Percentiles rank a stretch among this genome's conserved stretches.
Evolutionary conservation across 2,888 invertebrate genomes (phyloP).

Genomic region (Meiosimyza platycephala): DNA sequence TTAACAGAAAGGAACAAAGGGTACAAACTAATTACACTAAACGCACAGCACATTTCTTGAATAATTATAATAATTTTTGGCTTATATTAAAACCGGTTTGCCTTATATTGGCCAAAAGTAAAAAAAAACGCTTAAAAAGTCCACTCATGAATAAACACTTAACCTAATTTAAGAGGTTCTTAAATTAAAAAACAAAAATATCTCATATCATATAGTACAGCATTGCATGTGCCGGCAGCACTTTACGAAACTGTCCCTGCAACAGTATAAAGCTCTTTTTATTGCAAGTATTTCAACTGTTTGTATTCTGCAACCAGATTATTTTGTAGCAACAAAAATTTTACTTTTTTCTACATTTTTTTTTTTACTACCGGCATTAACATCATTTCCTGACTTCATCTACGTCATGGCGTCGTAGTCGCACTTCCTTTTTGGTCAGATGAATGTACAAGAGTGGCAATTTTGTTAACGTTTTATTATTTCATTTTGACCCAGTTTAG

Average conservation of each 20-base stretch:
- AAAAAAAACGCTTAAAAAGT: neutral
- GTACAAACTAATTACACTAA: too few species aligned
- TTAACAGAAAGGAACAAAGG: too few species aligned
- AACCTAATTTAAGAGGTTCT: neutral
- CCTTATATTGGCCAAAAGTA: neutral
- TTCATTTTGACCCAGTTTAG: conserved; percentile 31
- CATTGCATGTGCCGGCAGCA: too few species aligned
- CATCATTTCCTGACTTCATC: conserved; percentile 3
- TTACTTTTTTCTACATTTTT: too few species aligned
- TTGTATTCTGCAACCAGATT: too few species aligned
- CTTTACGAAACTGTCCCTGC: too few species aligned
- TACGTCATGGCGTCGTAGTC: neutral
- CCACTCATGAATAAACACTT: conserved; percentile 5
- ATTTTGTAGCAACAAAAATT: too few species aligned
- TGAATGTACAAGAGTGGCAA: conserved; percentile 24
- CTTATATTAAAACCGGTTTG: neutral
- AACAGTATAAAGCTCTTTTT: too few species aligned
- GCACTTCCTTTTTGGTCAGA: conserved; percentile 12
- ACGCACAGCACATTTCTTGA: neutral
- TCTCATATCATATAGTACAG: too few species aligned
- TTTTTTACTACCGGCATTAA: too few species aligned
- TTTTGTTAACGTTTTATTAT: conserved; percentile 32
- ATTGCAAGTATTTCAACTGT: too few species aligned
- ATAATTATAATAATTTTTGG: conserved; percentile 21
- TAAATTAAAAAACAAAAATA: neutral